phyloP scores from a whole-genome alignment of 2,113 vertebrate species.

The Oreochromis tanganicae region DNA sequence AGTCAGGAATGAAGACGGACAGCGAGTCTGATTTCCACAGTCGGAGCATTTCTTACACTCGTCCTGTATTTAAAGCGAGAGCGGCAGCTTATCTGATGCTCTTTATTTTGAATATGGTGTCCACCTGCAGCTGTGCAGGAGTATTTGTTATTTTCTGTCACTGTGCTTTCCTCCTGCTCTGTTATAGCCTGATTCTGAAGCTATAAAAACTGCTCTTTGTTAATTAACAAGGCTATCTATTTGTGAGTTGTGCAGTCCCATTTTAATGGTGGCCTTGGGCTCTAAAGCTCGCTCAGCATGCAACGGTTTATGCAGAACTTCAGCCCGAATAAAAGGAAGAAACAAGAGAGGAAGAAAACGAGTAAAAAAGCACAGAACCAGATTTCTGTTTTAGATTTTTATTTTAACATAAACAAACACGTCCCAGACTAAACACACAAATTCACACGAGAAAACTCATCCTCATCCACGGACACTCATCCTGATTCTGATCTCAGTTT shows the following conservation, averaged over 20 bases:
- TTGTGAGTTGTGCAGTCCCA: neutral
- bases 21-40: neutral
- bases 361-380: neutral
- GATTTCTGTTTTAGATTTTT: neutral
- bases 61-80: neutral
- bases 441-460: neutral
- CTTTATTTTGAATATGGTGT: neutral
- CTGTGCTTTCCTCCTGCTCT: no score
- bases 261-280: neutral
- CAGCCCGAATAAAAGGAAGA: rapidly evolving
- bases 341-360: rapidly evolving
- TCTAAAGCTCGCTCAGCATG: neutral
- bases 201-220: neutral
- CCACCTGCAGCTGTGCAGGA: neutral
- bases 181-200: neutral
- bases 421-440: neutral
- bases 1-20: conserved; percentile 28
- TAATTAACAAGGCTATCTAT: neutral
- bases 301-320: neutral
- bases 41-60: neutral
- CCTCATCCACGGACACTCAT: neutral
- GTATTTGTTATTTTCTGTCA: neutral
- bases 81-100: neutral
- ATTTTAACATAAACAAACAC: neutral
- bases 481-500: rapidly evolving